Evolutionary conservation across 1,140 invertebrate species (phyloP), one percentile per base, ranked within the genome.

Genomic region (Chionoecetes opilio): DNA sequence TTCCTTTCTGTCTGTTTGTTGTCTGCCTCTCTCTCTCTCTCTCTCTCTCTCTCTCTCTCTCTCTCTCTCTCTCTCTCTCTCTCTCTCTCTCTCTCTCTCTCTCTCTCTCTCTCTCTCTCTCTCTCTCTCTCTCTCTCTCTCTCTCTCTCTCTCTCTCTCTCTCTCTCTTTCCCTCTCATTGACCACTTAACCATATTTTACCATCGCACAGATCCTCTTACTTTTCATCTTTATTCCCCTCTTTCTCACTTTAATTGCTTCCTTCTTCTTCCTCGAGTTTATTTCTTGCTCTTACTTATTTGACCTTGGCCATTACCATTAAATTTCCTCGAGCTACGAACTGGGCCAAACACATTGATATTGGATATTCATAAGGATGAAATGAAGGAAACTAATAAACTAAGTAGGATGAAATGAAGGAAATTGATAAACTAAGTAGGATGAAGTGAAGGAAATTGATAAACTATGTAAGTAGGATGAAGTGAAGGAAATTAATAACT

Each of bases 141-240:
- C 63, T 75, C n/a, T 75, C n/a, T n/a, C n/a, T 75, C n/a, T n/a
- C 63, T 75, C n/a, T 75, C 63, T 75, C n/a, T 75, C 21, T 75
- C 63, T 75, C 63, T 75, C n/a, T 75, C 63, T 8, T 21, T 75
- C 63, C n/a, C 63, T 75, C 63, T 75, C n/a, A 53, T 53, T 17
- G 46, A 3, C 0, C 46, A 53, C 9, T 14, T 11, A 53, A 53
- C 11, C 46, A 53, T 11, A 53, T 53, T 53, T 75, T 75, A n/a
- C n/a, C n/a, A 2, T n/a, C n/a, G 21, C 6, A 75, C n/a, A 21
- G n/a, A 11, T 75, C n/a, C 63, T 75, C n/a, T n/a, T 21, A n/a
- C 63, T 75, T n/a, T 75, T 21, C n/a, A n/a, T 75, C 63, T 11
- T 75, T 75, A 26, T 75, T 26, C 8, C n/a, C 11, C 21, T 11